phyloP scores from a whole-genome alignment of 2,113 vertebrate species.

The Hemiprocne comata region DNA sequence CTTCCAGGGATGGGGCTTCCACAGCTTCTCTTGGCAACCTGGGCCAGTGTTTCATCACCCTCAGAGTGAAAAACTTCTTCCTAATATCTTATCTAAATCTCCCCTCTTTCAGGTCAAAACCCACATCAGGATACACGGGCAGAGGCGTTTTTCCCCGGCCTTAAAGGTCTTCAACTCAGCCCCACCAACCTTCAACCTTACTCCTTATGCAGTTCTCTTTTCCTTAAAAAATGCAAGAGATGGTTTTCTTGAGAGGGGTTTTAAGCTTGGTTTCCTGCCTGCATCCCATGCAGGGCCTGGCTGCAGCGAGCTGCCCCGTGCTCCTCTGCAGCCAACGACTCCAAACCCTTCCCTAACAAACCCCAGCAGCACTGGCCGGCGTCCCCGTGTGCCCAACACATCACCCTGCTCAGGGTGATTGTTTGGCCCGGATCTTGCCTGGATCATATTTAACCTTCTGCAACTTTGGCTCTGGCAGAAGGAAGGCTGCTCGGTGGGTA shows the following conservation, averaged over 20 bases:
- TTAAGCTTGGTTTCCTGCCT: not conserved
- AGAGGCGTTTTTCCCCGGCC: fast-evolving
- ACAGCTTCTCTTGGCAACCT: too few relatives aligned
- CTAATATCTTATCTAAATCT: too few relatives aligned
- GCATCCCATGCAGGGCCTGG: not conserved
- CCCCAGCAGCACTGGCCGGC: fast-evolving
- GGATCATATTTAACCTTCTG: conserved; percentile 4
- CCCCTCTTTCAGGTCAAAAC: too few relatives aligned
- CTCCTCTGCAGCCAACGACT: fast-evolving
- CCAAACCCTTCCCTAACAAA: not conserved
- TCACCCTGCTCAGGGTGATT: not conserved
- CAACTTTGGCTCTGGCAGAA: not conserved
- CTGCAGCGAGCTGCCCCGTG: not conserved
- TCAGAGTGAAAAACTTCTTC: too few relatives aligned
- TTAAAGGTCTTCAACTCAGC: not conserved
- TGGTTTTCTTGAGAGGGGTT: not conserved
- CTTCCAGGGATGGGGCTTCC: too few relatives aligned
- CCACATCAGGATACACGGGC: fast-evolving
- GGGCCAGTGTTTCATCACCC: too few relatives aligned
- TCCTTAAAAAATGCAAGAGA: not conserved
- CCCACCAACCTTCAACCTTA: not conserved
- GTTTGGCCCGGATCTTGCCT: not conserved
- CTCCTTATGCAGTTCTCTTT: not conserved
- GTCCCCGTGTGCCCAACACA: fast-evolving
- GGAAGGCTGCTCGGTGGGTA: conserved; percentile 6